These are phyloP conservation scores for Lycocorax pyrrhopterus DNA, from an alignment of 2,113 vertebrate genomes.

Conservation along the genomic window DNA sequence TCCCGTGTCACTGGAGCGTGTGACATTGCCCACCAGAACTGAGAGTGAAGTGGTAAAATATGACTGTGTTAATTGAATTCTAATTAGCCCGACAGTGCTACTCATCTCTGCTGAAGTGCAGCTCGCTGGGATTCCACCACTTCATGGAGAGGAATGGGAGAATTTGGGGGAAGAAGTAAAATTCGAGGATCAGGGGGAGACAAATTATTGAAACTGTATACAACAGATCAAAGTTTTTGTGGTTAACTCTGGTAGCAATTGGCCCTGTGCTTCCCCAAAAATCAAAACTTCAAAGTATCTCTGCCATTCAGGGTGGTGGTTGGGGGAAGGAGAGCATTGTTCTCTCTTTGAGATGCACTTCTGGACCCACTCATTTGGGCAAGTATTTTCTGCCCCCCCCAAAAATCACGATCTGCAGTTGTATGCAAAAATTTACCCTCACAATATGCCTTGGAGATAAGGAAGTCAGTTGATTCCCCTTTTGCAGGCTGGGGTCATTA, in stretches of 20 bases:
- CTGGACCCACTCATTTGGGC: background rate
- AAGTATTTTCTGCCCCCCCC: background rate
- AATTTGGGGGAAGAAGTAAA: background rate
- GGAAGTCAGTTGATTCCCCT: background rate
- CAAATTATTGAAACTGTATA: background rate
- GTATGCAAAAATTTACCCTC: background rate
- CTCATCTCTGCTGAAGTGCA: background rate
- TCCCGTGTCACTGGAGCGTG: slow-evolving; percentile 37
- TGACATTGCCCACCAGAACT: background rate
- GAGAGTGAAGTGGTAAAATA: slow-evolving; percentile 23
- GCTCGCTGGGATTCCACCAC: background rate
- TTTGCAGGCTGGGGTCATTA: background rate
- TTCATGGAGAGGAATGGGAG: background rate
- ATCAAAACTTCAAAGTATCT: background rate
- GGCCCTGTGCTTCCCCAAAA: background rate
- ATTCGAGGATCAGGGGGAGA: background rate
- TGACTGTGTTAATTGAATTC: background rate
- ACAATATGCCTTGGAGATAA: background rate
- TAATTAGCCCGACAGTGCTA: background rate
- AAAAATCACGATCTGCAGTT: background rate
- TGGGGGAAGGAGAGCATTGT: background rate
- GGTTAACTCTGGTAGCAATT: background rate
- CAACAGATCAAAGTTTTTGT: background rate
- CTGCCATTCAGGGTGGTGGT: background rate
- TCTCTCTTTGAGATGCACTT: background rate